phyloP scores from a whole-genome alignment of 2,113 vertebrate genomes.

The Mionectes macconnelli region DNA sequence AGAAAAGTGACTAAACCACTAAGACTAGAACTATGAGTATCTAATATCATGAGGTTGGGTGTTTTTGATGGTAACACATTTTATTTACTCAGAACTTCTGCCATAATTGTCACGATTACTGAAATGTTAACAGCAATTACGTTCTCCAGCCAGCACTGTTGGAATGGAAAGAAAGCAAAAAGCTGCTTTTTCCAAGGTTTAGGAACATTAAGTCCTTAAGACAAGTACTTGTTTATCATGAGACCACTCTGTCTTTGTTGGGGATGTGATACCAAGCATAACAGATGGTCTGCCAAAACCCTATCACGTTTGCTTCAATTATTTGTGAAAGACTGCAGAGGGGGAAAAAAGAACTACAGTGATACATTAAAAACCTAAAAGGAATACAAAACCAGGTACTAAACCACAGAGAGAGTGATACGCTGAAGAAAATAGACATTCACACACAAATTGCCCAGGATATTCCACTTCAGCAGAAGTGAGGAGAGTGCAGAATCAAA shows the following conservation, averaged over 20 bases:
- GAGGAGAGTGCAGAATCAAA: neutral
- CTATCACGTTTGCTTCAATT: constrained; percentile 28
- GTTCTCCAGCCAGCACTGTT: neutral
- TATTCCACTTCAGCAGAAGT: neutral
- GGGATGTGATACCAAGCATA: neutral
- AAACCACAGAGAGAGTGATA: neutral
- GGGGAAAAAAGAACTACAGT: neutral
- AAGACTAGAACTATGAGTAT: neutral
- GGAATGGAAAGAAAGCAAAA: neutral
- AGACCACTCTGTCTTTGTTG: constrained; percentile 9
- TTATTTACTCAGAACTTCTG: neutral
- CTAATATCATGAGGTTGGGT: neutral
- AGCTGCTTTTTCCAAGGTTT: neutral
- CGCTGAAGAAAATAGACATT: neutral
- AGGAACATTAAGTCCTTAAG: constrained; percentile 39
- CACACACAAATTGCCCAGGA: neutral
- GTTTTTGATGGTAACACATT: neutral
- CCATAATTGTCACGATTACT: neutral
- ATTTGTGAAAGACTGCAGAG: constrained; percentile 11
- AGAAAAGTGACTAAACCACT: neutral
- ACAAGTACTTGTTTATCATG: constrained; percentile 31
- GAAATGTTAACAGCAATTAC: neutral
- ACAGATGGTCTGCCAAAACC: constrained; percentile 31
- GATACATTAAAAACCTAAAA: neutral
- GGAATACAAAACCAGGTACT: neutral